Percentiles rank a stretch among this genome's conserved stretches.
Conservation (phyloP, 2,113 vertebrate species). For the Chaetura pelagica region DNA sequence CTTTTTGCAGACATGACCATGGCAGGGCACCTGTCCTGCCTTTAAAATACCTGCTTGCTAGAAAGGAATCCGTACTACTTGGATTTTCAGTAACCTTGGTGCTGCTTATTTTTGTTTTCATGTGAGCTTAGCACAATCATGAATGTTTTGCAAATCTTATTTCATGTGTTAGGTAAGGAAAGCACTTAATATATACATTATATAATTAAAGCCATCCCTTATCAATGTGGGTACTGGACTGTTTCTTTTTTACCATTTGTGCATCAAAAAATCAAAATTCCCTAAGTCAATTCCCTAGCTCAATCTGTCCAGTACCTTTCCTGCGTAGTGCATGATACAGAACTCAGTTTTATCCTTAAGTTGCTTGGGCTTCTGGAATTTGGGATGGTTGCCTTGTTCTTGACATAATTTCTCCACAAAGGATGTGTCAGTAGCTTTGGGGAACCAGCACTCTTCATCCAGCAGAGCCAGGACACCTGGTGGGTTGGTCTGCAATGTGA, state of each 20-base stretch:
- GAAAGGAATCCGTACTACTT: background rate
- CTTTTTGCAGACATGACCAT: background rate
- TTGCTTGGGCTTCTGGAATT: conserved; percentile 95
- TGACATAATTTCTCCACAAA: conserved; percentile 93
- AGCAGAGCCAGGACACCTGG: conserved; percentile 94
- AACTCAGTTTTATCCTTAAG: conserved; percentile 98
- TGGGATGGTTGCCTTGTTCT: conserved; percentile 90
- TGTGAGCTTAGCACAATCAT: background rate
- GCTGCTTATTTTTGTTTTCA: background rate
- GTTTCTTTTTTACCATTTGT: background rate
- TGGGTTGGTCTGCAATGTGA: conserved; percentile 87
- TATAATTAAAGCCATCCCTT: background rate
- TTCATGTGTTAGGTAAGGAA: background rate
- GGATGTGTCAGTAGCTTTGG: conserved; percentile 95
- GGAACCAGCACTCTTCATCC: conserved; percentile 99
- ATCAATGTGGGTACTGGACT: fast-evolving
- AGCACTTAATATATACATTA: background rate
- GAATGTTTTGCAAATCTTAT: background rate
- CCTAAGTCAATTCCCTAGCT: background rate
- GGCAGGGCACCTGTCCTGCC: background rate
- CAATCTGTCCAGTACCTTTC: conserved; percentile 81
- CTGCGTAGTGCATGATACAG: conserved; percentile 94
- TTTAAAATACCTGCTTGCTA: background rate
- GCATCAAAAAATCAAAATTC: background rate
- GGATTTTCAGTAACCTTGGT: background rate